These are phyloP conservation scores for Cerastoderma edule DNA, from an alignment of 2,888 invertebrate genomes.

Conservation along the genomic window DNA sequence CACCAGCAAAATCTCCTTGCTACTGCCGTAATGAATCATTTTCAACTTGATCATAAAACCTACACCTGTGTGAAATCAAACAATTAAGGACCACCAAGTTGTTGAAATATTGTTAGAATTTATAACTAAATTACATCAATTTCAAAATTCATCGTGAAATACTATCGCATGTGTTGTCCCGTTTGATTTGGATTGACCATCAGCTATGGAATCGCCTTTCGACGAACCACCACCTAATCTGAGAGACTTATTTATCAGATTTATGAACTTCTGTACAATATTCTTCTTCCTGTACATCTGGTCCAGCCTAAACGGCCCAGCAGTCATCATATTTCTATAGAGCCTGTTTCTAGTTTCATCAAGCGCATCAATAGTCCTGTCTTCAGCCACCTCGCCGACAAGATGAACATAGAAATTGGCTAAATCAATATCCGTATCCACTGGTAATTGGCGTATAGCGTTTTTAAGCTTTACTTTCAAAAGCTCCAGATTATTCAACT, in stretches of 20 bases:
- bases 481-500: slow-evolving; percentile 29
- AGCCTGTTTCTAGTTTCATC: slow-evolving; percentile 46
- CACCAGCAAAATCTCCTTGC: too few relatives aligned
- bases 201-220: not conserved
- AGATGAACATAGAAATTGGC: slow-evolving; percentile 43
- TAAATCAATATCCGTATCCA: slow-evolving; percentile 31
- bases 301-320: slow-evolving; percentile 36
- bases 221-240: slow-evolving; percentile 18
- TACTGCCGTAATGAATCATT: too few relatives aligned
- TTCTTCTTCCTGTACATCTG: slow-evolving; percentile 36
- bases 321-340: slow-evolving; percentile 40
- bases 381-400: slow-evolving; percentile 50
- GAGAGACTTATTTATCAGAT: slow-evolving; percentile 37
- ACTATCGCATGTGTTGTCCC: not conserved
- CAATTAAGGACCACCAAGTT: too few relatives aligned
- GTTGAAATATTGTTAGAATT: too few relatives aligned
- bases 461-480: slow-evolving; percentile 31
- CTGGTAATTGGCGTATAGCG: slow-evolving; percentile 30
- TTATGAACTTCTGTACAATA: slow-evolving; percentile 42
- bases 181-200: not conserved
- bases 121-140: too few relatives aligned
- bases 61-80: too few relatives aligned
- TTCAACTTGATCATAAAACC: too few relatives aligned
- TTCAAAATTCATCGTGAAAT: slow-evolving; percentile 24
- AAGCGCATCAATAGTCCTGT: slow-evolving; percentile 43